Conservation (phyloP, 92 coral and sea anemone genomes). For the Montipora capitata region DNA sequence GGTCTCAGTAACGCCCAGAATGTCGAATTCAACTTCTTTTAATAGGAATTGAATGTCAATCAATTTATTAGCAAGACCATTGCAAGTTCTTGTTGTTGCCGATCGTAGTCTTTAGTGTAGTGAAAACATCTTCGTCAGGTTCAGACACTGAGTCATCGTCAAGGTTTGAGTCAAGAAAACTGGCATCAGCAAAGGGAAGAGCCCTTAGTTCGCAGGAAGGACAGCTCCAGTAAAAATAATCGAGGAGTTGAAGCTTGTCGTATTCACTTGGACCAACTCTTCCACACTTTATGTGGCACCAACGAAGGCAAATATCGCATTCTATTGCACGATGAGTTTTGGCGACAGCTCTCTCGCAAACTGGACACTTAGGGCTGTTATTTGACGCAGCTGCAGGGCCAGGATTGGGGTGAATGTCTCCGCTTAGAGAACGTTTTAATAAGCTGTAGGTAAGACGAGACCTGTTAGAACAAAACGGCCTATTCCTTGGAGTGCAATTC, state of each 20-base stretch:
- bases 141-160: conserved; percentile 27
- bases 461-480: conserved; percentile 23
- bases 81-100: conserved; percentile 5
- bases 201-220: conserved; percentile 13
- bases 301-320: conserved; percentile 7
- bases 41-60: conserved; percentile 2
- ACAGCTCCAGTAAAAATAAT: conserved; percentile 17
- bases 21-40: conserved; percentile 6
- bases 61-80: conserved; percentile 5
- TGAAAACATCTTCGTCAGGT: conserved; percentile 39
- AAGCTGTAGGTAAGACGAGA: conserved; percentile 9
- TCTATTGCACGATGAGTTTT: conserved; percentile 10
- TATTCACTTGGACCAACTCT: conserved; percentile 5
- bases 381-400: conserved; percentile 9
- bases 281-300: conserved; percentile 28
- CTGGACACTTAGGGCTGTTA: conserved; percentile 16
- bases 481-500: conserved; percentile 25
- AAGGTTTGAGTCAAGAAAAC: too few relatives aligned
- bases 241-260: conserved; percentile 1
- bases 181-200: too few relatives aligned
- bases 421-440: background rate
- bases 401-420: conserved; percentile 9
- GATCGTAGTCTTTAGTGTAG: conserved; percentile 16
- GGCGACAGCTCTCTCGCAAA: conserved; percentile 9
- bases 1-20: conserved; percentile 7